Evolutionary conservation across 2,888 invertebrate genomes (phyloP).

Genomic region (Hesperia comma): DNA sequence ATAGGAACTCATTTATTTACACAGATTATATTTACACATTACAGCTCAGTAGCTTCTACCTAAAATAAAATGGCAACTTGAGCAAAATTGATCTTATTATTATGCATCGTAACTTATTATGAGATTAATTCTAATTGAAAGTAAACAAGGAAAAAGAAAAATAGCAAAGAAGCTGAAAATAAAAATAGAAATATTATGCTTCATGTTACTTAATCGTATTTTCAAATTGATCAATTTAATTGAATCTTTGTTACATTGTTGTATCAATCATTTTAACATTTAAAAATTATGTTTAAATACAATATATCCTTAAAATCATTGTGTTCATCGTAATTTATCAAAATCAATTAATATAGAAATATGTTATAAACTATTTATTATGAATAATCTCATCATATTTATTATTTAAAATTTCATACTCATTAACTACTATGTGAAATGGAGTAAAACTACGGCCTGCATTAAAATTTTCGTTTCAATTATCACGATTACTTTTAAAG

Average conservation of each 20-base stretch:
- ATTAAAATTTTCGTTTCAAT: not conserved
- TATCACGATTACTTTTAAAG: too few species aligned
- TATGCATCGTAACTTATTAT: conserved; percentile 46
- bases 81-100: conserved; percentile 67
- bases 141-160: conserved; percentile 34
- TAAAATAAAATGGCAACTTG: conserved; percentile 76
- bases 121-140: conserved; percentile 19
- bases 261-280: not conserved
- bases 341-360: not conserved
- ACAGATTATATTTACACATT: conserved; percentile 71
- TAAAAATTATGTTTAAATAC: not conserved
- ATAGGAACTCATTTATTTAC: conserved; percentile 84
- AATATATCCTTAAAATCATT: not conserved
- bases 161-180: conserved; percentile 14
- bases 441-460: conserved; percentile 1
- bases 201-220: too few species aligned
- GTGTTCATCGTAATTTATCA: too few species aligned
- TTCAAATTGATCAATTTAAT: too few species aligned
- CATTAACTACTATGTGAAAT: not conserved
- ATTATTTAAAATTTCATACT: not conserved
- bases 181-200: not conserved
- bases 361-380: not conserved
- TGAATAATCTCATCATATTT: not conserved
- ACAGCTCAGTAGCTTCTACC: conserved; percentile 54
- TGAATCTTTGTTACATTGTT: not conserved